Evolutionary conservation across 1,140 invertebrate genomes (phyloP).

Genomic region (Anoplophora glabripennis): DNA sequence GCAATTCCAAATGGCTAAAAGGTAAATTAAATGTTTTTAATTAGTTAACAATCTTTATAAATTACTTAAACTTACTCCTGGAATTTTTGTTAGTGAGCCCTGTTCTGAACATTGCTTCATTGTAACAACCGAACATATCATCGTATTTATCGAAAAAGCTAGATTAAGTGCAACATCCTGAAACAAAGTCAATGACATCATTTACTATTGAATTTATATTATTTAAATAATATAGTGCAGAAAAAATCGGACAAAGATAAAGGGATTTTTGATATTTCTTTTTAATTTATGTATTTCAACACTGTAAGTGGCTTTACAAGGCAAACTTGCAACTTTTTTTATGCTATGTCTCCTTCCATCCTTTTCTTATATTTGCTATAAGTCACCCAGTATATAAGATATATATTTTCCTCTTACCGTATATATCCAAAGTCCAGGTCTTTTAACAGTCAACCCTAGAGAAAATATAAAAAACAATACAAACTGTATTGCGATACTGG

Average conservation of each 20-base stretch:
- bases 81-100: not conserved
- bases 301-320: not conserved
- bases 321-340: not conserved
- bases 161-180: constrained; percentile 25
- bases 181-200: constrained; percentile 9
- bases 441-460: constrained; percentile 18
- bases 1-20: constrained; percentile 18
- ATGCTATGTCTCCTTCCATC: not conserved
- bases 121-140: constrained; percentile 16
- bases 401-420: constrained; percentile 8
- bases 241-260: no score
- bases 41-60: not conserved
- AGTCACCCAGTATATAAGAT: no score
- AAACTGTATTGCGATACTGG: constrained; percentile 15
- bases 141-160: constrained; percentile 12
- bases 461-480: constrained; percentile 24
- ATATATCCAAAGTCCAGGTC: constrained; percentile 27
- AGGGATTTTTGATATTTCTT: no score
- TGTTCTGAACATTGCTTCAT: constrained; percentile 12
- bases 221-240: no score
- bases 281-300: not conserved
- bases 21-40: constrained; percentile 1
- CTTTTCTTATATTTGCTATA: no score
- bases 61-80: constrained; percentile 4
- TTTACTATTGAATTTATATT: no score